Conservation (phyloP, 2,113 vertebrate species). For the Rhizomys pruinosus region DNA sequence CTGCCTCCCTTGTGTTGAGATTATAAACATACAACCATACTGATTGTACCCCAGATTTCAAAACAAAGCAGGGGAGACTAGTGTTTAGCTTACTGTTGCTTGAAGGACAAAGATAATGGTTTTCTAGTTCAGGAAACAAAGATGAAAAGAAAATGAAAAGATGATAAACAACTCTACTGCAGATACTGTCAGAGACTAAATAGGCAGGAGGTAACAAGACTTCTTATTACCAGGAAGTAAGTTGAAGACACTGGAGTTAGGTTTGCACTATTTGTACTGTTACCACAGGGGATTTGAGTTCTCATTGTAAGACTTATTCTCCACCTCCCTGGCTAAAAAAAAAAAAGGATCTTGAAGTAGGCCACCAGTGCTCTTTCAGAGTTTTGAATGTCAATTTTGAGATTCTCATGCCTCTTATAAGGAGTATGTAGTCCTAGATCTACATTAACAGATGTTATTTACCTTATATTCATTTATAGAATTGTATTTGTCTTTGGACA, state of each 20-base stretch:
- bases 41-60: neutral
- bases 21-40: neutral
- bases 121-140: slow-evolving; percentile 5
- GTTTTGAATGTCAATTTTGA: neutral
- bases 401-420: neutral
- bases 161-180: neutral
- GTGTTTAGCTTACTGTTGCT: neutral
- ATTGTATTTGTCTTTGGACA: slow-evolving; percentile 1
- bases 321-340: neutral
- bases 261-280: neutral
- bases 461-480: slow-evolving; percentile 35
- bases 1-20: neutral
- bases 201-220: neutral
- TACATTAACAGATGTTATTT: neutral
- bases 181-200: neutral
- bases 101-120: neutral
- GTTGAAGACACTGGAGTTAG: neutral
- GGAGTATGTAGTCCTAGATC: neutral
- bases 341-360: neutral
- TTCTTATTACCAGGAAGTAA: slow-evolving; percentile 35
- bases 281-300: neutral
- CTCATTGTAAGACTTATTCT: neutral
- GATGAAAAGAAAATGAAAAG: neutral
- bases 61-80: neutral
- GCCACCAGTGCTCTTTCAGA: slow-evolving; percentile 40